Evolutionary conservation across 2,888 invertebrate species (phyloP).

Genomic region (Nemurella pictetii): DNA sequence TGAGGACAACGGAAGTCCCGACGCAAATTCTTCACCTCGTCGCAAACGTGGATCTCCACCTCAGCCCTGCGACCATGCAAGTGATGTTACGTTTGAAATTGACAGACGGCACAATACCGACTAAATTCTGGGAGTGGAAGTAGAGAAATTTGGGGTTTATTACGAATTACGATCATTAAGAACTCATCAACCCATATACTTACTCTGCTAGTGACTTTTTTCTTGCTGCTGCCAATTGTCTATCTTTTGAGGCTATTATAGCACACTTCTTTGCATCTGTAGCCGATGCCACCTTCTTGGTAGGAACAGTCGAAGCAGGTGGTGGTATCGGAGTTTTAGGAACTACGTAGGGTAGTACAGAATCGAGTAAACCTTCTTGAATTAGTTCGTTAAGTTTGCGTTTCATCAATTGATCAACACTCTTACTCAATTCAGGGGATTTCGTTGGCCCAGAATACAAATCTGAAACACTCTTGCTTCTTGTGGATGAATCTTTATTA

Average conservation of each 20-base stretch:
- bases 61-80: slow-evolving; percentile 62
- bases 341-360: slow-evolving; percentile 75
- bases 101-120: not conserved
- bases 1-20: slow-evolving; percentile 90
- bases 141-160: too few species aligned
- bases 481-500: not conserved
- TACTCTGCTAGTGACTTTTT: slow-evolving; percentile 31
- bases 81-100: too few species aligned
- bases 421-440: not conserved
- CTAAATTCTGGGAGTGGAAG: not conserved
- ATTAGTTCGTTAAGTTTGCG: slow-evolving; percentile 64
- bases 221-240: not conserved
- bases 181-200: slow-evolving; percentile 9
- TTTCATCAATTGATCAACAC: slow-evolving; percentile 47
- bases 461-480: not conserved
- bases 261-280: slow-evolving; percentile 27
- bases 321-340: slow-evolving; percentile 55
- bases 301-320: not conserved
- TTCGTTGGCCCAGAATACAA: not conserved
- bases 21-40: slow-evolving; percentile 87
- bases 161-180: not conserved
- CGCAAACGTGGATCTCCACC: slow-evolving; percentile 93
- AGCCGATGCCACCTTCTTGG: slow-evolving; percentile 24
- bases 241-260: slow-evolving; percentile 28
- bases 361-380: slow-evolving; percentile 80